phyloP scores from a whole-genome alignment of 2,888 invertebrate species.

The Perdita meconis region DNA sequence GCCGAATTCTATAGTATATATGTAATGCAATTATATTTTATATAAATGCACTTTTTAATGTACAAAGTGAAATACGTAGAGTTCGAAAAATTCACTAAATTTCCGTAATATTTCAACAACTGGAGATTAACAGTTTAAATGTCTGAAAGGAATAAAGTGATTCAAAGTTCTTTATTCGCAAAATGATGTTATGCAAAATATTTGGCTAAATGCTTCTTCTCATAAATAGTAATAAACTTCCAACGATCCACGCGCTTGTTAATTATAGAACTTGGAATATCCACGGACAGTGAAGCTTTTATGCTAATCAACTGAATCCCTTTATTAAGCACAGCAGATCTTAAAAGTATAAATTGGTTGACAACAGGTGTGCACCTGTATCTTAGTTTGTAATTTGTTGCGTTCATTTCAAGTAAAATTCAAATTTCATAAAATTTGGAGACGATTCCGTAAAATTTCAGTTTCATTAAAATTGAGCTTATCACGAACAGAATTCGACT shows the following conservation, averaged over 20 bases:
- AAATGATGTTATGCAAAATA: not conserved
- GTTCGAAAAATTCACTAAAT: no score
- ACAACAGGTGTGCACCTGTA: not conserved
- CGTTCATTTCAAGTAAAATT: not conserved
- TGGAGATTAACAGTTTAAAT: no score
- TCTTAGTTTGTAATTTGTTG: not conserved
- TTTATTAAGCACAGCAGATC: not conserved
- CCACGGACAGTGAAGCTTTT: not conserved
- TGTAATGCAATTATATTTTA: no score
- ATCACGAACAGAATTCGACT: not conserved
- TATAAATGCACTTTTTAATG: no score
- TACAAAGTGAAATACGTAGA: no score
- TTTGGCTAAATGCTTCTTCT: not conserved
- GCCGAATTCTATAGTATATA: no score
- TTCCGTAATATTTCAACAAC: no score
- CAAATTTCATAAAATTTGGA: not conserved
- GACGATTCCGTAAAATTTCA: not conserved
- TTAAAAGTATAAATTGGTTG: constrained; percentile 1
- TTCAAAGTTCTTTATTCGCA: no score
- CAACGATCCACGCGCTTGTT: constrained; percentile 15
- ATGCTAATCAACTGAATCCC: constrained; percentile 24
- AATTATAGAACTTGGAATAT: constrained; percentile 15
- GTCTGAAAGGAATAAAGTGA: no score
- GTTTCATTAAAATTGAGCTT: not conserved
- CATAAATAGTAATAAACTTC: constrained; percentile 15